Percentiles rank a stretch among this genome's conserved stretches.
phyloP scores from a whole-genome alignment of 2,797 vertebrate genomes.

The Rhabdophis nuchalis region DNA sequence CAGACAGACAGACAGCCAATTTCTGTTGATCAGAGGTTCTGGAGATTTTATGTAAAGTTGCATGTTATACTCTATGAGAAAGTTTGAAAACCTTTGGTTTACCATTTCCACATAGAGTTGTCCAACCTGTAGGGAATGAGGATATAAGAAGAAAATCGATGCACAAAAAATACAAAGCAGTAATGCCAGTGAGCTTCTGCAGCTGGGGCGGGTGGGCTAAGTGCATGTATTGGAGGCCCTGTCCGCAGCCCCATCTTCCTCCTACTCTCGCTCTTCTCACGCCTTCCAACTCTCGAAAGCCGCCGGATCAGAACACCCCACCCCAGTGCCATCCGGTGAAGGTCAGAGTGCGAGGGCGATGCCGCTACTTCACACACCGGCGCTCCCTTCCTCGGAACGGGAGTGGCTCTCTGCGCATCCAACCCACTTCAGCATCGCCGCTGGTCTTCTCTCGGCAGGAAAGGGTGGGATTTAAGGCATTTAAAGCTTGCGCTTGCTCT shows the following conservation, averaged over 20 bases:
- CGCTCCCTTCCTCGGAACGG: no score
- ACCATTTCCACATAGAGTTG: constrained; percentile 30
- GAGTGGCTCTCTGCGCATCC: no score
- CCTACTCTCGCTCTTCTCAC: background rate
- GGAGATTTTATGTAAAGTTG: background rate
- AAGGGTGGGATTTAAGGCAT: background rate
- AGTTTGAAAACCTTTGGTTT: background rate
- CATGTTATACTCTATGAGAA: background rate
- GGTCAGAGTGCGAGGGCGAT: no score
- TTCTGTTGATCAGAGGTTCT: background rate
- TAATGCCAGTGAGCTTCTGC: background rate
- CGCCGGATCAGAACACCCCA: background rate
- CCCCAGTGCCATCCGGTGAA: no score
- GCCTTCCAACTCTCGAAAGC: background rate
- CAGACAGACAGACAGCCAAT: background rate
- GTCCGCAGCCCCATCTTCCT: background rate
- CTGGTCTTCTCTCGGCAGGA: background rate
- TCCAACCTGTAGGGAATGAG: constrained; percentile 39
- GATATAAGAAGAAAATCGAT: background rate
- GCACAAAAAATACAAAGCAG: background rate
- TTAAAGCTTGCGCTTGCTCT: background rate
- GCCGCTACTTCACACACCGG: no score
- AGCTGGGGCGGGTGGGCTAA: background rate
- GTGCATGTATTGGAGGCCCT: background rate
- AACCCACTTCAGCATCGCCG: background rate